phyloP scores from a whole-genome alignment of 2,888 invertebrate genomes.

The Ganaspis brasiliensis region DNA sequence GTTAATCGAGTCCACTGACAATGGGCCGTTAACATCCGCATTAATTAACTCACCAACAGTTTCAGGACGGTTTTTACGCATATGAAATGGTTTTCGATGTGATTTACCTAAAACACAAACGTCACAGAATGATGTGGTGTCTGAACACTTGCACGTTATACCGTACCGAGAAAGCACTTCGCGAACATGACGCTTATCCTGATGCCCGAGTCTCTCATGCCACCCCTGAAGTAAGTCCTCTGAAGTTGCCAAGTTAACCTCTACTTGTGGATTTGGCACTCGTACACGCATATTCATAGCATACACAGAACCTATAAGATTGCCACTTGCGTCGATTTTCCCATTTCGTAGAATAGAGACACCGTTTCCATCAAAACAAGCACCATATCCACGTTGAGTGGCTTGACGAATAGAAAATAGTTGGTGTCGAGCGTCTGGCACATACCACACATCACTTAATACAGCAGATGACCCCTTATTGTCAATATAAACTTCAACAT shows the following conservation, averaged over 20 bases:
- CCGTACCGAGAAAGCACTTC: conserved; percentile 58
- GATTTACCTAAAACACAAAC: conserved; percentile 55
- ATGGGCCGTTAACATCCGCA: conserved; percentile 61
- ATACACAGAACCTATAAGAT: conserved; percentile 46
- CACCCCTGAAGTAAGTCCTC: conserved; percentile 63
- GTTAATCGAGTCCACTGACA: conserved; percentile 60
- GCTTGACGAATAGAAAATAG: conserved; percentile 61
- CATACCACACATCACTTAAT: conserved; percentile 55
- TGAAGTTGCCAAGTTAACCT: conserved; percentile 57
- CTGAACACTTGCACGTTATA: conserved; percentile 58
- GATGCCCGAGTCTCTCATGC: conserved; percentile 62
- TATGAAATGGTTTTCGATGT: conserved; percentile 51
- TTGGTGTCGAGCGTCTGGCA: conserved; percentile 54
- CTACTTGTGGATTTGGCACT: conserved; percentile 47
- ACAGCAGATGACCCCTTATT: conserved; percentile 46
- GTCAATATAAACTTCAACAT: conserved; percentile 16
- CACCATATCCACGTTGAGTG: conserved; percentile 54
- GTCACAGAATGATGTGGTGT: conserved; percentile 60
- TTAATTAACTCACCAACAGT: conserved; percentile 61
- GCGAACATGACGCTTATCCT: conserved; percentile 64
- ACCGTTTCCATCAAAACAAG: conserved; percentile 53
- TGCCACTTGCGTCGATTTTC: conserved; percentile 57
- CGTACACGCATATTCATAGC: conserved; percentile 59
- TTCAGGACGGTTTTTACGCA: conserved; percentile 52
- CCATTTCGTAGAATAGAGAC: conserved; percentile 53